These are phyloP conservation scores for Synodontis membranacea DNA, from an alignment of 2,113 vertebrate genomes.

Conservation along the genomic window DNA sequence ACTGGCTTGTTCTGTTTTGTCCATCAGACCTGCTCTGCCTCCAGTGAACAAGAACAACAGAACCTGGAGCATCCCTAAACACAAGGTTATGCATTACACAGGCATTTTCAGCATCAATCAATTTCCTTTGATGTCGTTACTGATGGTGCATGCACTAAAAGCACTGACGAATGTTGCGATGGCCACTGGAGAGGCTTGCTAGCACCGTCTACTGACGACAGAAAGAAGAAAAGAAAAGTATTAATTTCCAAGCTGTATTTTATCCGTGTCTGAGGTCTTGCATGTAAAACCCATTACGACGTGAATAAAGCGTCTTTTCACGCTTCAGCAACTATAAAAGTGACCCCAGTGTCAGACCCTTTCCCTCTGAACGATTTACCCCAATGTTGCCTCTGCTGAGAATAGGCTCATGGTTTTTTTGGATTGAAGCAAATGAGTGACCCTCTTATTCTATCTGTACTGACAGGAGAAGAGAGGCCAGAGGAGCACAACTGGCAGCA, in stretches of 20 bases:
- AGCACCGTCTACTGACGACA: background rate
- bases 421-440: background rate
- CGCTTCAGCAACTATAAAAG: background rate
- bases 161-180: background rate
- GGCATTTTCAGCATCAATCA: slow-evolving; percentile 19
- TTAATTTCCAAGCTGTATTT: background rate
- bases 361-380: background rate
- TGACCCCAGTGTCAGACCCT: background rate
- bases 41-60: background rate
- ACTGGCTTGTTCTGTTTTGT: slow-evolving; percentile 30
- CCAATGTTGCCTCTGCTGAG: background rate
- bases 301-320: slow-evolving; percentile 1
- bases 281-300: background rate
- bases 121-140: slow-evolving; percentile 11
- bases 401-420: background rate
- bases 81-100: background rate
- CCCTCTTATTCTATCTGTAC: slow-evolving; percentile 5
- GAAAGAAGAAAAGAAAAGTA: background rate
- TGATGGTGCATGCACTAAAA: background rate
- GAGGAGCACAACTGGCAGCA: slow-evolving; percentile 19
- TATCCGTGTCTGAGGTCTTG: background rate
- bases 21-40: slow-evolving; percentile 38
- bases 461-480: background rate
- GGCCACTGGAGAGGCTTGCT: background rate
- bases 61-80: slow-evolving; percentile 17